Conservation (phyloP, 2,888 invertebrate species). For the Atethmia centrago region DNA sequence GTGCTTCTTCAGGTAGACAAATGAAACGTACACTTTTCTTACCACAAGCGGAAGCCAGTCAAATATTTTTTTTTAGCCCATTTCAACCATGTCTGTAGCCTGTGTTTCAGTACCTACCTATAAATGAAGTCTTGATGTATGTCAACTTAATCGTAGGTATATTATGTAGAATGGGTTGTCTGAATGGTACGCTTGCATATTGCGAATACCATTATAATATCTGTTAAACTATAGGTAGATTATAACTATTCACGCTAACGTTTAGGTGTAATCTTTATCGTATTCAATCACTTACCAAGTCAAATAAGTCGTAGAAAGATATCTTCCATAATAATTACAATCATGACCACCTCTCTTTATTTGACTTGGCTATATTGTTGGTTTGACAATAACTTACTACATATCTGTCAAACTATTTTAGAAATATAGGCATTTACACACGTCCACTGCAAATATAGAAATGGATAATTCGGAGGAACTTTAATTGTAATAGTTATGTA, state of each 20-base stretch:
- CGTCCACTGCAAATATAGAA: conserved; percentile 12
- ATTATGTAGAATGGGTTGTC: conserved; percentile 13
- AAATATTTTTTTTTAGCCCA: background rate
- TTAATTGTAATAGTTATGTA: background rate
- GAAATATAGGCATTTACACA: background rate
- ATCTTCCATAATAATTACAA: background rate
- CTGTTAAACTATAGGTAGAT: conserved; percentile 19
- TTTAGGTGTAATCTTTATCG: conserved; percentile 14
- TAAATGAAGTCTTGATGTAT: background rate
- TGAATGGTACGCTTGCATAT: conserved; percentile 49
- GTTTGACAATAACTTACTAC: conserved; percentile 25
- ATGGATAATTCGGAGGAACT: background rate
- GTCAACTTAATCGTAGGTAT: background rate
- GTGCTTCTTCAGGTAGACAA: background rate
- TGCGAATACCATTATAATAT: conserved; percentile 50
- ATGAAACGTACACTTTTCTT: background rate
- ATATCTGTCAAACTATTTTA: conserved; percentile 9
- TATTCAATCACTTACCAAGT: conserved; percentile 14
- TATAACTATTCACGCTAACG: conserved; percentile 12
- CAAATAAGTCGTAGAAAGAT: conserved; percentile 7
- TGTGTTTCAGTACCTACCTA: background rate
- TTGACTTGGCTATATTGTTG: background rate
- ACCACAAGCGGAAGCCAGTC: background rate
- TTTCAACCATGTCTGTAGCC: background rate
- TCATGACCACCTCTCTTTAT: background rate